Evolutionary conservation across 1,140 invertebrate genomes (phyloP), one percentile per base, ranked within the genome.

Genomic region (Atta colombica): DNA sequence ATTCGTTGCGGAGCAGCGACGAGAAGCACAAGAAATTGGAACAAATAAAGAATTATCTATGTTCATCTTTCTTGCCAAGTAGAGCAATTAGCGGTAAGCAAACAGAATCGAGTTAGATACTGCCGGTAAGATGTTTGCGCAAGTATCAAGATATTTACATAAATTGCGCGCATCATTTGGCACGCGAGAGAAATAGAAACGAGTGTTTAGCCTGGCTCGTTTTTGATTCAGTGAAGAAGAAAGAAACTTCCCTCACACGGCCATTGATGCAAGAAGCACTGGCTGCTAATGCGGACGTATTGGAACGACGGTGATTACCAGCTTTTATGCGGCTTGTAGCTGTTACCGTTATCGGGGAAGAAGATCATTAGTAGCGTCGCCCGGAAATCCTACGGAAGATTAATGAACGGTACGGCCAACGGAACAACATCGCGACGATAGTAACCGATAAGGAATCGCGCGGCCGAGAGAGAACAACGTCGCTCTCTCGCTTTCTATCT

Each of bases 311-410:
- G 25, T 53, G 66, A 55, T 45, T 28, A 51, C 7, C 69, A 53
- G 80, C 55, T 72, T 63, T 84, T 75, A 63, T n/a, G 55, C 28
- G 55, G 69, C 55, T 75, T 75, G 80, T 75, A 75, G 39, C 39
- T 25, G 55, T 61, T 61, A 71, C 68, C 25, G 31, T 82, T 72
- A 16, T 39, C 39, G 28, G 39, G 45, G 39, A 84, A 74, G 80
- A 61, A 75, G 25, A 84, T 75, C 80, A 55, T 75, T 75, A 84
- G 25, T n/a, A 61, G 25, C 80, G 16, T 72, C 68, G 80, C 12
- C 35, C 68, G 80, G 80, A 84, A 75, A 61, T 61, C 28, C 69
- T 16, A 28, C 4, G 25, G 58, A 84, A 84, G 80, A 84, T 84
- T 84, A 84, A 84, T 84, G 80, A 84, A 61, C 80, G 39, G 35